phyloP scores from a whole-genome alignment of 1,140 invertebrate genomes.

The Bombus difficillimus region DNA sequence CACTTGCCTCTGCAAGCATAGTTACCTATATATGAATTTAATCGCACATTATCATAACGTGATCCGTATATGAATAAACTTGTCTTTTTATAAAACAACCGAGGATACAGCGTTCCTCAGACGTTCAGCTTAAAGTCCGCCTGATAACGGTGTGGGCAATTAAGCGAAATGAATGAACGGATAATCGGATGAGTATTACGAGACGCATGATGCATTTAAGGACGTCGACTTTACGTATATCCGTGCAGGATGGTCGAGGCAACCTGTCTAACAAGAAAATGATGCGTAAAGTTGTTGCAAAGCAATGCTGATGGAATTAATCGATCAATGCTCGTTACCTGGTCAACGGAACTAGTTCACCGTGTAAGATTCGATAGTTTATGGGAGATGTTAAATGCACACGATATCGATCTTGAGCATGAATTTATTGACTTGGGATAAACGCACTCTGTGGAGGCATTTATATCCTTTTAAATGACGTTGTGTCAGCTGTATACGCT shows the following conservation, averaged over 20 bases:
- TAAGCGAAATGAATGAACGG: constrained; percentile 42
- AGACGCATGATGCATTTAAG: constrained; percentile 19
- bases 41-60: neutral
- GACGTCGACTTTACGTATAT: constrained; percentile 9
- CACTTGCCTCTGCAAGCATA: neutral
- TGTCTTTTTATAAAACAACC: constrained; percentile 1
- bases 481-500: neutral
- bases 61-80: neutral
- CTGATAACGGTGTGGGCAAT: constrained; percentile 33
- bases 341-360: neutral
- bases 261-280: constrained; percentile 47
- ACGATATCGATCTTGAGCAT: neutral
- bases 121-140: neutral
- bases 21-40: constrained; percentile 5
- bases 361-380: neutral
- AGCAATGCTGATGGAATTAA: constrained; percentile 7
- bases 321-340: neutral
- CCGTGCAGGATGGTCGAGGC: neutral
- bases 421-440: neutral
- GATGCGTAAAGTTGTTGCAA: neutral
- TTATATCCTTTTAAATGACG: neutral
- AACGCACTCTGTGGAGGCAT: neutral
- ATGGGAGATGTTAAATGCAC: neutral
- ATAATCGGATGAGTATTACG: constrained; percentile 18
- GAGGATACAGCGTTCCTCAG: neutral